A percentile compares a stretch with the other conserved stretches of the same genome.
phyloP scores from a whole-genome alignment of 2,797 vertebrate genomes.

The Chromobotia macracanthus region DNA sequence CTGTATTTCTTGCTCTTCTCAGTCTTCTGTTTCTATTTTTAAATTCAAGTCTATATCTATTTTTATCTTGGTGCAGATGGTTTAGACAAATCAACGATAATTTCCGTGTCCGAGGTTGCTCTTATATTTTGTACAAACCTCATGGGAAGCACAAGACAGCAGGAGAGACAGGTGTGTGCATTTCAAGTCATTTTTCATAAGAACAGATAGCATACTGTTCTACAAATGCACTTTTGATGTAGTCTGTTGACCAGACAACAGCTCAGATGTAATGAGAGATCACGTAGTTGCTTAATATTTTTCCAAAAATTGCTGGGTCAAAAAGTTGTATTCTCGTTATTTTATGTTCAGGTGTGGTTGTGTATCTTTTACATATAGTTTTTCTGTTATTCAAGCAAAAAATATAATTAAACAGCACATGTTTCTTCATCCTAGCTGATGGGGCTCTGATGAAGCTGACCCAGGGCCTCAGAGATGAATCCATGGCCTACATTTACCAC shows the following conservation, averaged over 20 bases:
- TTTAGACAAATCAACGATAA: constrained; percentile 98
- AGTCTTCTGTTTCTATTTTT: background rate
- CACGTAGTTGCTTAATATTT: background rate
- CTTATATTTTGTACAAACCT: constrained; percentile 97
- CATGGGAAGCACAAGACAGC: constrained; percentile 98
- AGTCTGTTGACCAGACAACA: background rate
- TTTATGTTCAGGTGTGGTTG: background rate
- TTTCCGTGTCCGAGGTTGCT: constrained; percentile 93
- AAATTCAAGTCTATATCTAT: background rate
- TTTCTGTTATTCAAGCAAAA: background rate
- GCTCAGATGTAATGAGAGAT: background rate
- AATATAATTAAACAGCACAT: background rate
- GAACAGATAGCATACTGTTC: background rate
- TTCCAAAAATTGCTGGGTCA: background rate
- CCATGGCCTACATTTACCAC: constrained; percentile 97
- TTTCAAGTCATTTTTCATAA: constrained; percentile 4
- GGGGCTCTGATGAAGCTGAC: constrained; percentile 92
- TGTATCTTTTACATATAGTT: background rate
- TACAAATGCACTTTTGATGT: background rate
- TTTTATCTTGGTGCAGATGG: constrained; percentile 80
- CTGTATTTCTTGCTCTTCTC: background rate
- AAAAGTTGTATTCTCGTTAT: background rate
- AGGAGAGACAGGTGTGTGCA: constrained; percentile 88
- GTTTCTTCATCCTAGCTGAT: constrained; percentile 76
- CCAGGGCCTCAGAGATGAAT: constrained; percentile 90